These are phyloP conservation scores for Macroteleia sp. DNA, from an alignment of 2,888 invertebrate genomes.

Conservation along the genomic window DNA sequence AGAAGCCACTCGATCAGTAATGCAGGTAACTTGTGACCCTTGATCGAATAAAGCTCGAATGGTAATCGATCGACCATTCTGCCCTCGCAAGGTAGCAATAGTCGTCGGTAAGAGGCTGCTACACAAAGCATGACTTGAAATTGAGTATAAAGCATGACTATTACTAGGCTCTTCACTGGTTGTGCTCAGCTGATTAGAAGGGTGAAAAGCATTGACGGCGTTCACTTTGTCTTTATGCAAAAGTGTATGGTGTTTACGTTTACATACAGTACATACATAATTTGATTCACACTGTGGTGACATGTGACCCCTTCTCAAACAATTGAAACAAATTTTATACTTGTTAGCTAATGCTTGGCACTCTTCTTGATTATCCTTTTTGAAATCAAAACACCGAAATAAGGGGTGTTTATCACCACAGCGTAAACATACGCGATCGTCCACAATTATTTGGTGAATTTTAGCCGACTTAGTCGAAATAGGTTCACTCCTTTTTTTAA, in stretches of 20 bases:
- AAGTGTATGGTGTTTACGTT: neutral
- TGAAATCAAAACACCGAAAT: neutral
- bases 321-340: neutral
- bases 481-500: neutral
- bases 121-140: neutral
- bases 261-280: neutral
- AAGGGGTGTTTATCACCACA: neutral
- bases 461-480: neutral
- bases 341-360: neutral
- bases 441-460: neutral
- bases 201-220: neutral
- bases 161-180: neutral
- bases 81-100: neutral
- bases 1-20: neutral
- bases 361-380: neutral
- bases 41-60: conserved; percentile 20
- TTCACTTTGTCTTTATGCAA: neutral
- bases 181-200: too few relatives aligned
- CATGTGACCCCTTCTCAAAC: neutral
- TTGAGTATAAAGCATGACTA: neutral
- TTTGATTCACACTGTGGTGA: neutral
- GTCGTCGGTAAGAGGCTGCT: conserved; percentile 16
- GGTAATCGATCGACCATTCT: neutral
- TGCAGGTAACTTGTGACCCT: conserved; percentile 17
- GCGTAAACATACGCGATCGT: neutral